Base-by-base conservation (phyloP, 2,888 invertebrate genomes). In the Tortrix viridana region DNA sequence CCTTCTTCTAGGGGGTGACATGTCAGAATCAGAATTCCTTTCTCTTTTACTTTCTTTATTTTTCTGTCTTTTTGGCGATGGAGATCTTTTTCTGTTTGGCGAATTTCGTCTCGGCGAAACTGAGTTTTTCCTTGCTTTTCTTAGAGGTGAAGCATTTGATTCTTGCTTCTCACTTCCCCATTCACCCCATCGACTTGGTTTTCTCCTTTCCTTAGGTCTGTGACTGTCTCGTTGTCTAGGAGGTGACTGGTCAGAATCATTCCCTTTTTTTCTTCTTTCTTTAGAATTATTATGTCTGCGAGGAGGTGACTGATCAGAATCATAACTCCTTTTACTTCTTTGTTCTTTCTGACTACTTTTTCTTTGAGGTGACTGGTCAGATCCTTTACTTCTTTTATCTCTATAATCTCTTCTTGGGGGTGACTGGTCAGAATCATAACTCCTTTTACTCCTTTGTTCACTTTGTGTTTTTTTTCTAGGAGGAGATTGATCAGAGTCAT, bases 151-250 rank as follows among this genome's bases (percentile, higher is more conserved):
- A 5, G 60, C 7, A 63, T 81, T 78, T 0, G 76, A 77, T 44
- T 72, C 75, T 12, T 69, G 60, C 37, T 52, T 69, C 55, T 66
- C 48, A 65, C 6, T 64, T 26, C 26, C 67, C 71, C 38, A 62
- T 65, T 77, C 71, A 22, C 79, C 82, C 85, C 85, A 85, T 1
- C 85, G 75, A 48, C 83, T 83, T 3, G 76, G 75, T 67, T 83
- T 77, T 54, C 66, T 68, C n/a, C 66, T 65, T 32, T 68, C 65
- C 22, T 65, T 62, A 0, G 64, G 59, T 26, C 19, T 67, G 12
- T 66, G 52, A 55, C 38, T 55, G 37, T 67, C 67, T 37, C 20
- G 55, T 19, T 65, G 67, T 63, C 66, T 67, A 38, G 57, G 57
- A 14, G 67, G 65, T 23, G 67, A 66, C 7, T 50, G 18, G 20